Conservation (phyloP, 2,888 invertebrate species). For the Nomada hirtipes region DNA sequence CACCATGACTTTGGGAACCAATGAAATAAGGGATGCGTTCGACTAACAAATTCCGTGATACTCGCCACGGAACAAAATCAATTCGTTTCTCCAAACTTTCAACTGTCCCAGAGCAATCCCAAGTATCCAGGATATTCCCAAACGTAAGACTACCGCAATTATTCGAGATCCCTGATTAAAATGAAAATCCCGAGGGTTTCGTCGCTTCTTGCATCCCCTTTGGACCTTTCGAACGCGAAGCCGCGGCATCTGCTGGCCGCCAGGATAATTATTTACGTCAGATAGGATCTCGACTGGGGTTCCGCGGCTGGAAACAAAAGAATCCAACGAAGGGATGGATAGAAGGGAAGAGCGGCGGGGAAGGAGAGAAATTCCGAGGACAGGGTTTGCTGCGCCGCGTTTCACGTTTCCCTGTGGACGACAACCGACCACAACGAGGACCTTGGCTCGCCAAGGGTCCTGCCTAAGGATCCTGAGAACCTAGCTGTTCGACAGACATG, state of each 20-base stretch:
- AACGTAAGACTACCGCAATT: slow-evolving; percentile 44
- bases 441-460: slow-evolving; percentile 39
- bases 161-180: slow-evolving; percentile 64
- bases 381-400: slow-evolving; percentile 45
- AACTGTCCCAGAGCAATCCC: neutral
- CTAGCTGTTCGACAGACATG: slow-evolving; percentile 41
- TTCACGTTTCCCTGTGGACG: slow-evolving; percentile 65
- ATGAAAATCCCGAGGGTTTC: slow-evolving; percentile 68
- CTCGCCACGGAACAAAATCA: neutral
- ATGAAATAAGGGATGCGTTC: neutral
- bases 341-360: slow-evolving; percentile 13
- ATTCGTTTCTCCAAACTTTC: slow-evolving; percentile 6
- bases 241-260: slow-evolving; percentile 72
- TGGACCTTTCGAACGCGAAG: slow-evolving; percentile 49
- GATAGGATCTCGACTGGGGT: slow-evolving; percentile 81
- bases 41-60: neutral
- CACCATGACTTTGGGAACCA: too few species aligned
- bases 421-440: slow-evolving; percentile 50
- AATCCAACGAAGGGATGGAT: slow-evolving; percentile 70
- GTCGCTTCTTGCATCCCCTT: neutral
- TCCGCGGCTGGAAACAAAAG: slow-evolving; percentile 80
- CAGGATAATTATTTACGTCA: slow-evolving; percentile 84
- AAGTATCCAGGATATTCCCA: slow-evolving; percentile 63
- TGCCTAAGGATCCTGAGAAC: slow-evolving; percentile 63
- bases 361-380: slow-evolving; percentile 53